Evolutionary conservation across 2,888 invertebrate species (phyloP).

Genomic region (Strigamia maritima): DNA sequence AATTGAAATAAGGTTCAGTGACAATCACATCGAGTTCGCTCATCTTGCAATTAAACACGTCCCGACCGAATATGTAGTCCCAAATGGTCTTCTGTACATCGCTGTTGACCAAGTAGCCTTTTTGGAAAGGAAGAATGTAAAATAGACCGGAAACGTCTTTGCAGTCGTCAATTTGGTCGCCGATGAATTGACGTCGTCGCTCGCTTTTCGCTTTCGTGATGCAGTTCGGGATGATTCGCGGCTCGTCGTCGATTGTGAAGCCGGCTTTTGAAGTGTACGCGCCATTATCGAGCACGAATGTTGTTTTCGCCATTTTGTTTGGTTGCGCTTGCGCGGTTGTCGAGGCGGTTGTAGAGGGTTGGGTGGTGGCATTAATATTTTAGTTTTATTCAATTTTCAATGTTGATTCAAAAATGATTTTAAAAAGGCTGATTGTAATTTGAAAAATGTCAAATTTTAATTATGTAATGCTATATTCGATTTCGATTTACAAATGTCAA

Average conservation of each 20-base stretch:
- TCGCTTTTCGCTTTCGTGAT: slow-evolving; percentile 98
- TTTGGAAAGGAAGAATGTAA: slow-evolving; percentile 89
- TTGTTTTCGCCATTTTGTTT: slow-evolving; percentile 29
- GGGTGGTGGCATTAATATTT: no score
- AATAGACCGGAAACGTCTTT: slow-evolving; percentile 91
- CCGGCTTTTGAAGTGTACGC: slow-evolving; percentile 83
- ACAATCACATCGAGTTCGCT: slow-evolving; percentile 76
- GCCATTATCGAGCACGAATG: slow-evolving; percentile 80
- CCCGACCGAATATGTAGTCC: slow-evolving; percentile 90
- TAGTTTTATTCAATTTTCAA: no score
- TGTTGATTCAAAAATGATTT: no score
- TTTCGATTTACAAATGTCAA: no score
- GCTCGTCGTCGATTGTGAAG: slow-evolving; percentile 64
- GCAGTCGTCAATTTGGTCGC: slow-evolving; percentile 92
- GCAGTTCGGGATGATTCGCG: slow-evolving; percentile 83
- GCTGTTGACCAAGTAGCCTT: slow-evolving; percentile 93
- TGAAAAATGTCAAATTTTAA: no score
- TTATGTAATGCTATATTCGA: no score
- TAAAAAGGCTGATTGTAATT: no score
- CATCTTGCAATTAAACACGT: slow-evolving; percentile 73
- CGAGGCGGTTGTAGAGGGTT: not conserved
- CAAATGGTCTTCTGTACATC: slow-evolving; percentile 92
- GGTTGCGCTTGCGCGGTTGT: not conserved
- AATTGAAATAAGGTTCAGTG: slow-evolving; percentile 93
- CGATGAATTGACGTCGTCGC: slow-evolving; percentile 86